Percentiles rank a stretch among this genome's conserved stretches.
Evolutionary conservation across 2,797 vertebrate species (phyloP).

Genomic region (Tapirus indicus): DNA sequence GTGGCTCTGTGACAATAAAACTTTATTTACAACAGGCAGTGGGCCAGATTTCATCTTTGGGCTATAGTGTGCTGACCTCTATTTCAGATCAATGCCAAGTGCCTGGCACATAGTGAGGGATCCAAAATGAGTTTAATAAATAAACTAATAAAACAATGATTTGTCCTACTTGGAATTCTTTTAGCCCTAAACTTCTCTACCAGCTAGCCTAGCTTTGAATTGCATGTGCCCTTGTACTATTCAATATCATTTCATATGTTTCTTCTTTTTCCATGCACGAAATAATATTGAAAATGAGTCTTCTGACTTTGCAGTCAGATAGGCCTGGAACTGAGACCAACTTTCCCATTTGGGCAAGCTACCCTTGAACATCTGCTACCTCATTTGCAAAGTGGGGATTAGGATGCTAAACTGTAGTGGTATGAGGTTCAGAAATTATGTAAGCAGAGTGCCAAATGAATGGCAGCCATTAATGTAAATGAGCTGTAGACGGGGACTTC

Average conservation of each 20-base stretch:
- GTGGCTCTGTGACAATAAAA: not conserved
- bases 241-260: not conserved
- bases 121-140: not conserved
- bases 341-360: not conserved
- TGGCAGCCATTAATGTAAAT: not conserved
- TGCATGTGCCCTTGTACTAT: not conserved
- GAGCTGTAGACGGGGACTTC: not conserved
- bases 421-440: not conserved
- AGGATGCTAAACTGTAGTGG: not conserved
- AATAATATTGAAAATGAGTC: not conserved
- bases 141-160: not conserved
- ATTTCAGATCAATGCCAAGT: not conserved
- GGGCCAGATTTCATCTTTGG: not conserved
- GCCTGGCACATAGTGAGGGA: not conserved
- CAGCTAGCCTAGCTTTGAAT: not conserved
- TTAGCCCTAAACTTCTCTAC: not conserved
- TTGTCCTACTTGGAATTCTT: not conserved
- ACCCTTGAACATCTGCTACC: conserved; percentile 16
- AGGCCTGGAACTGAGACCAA: not conserved
- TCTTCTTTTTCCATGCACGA: not conserved
- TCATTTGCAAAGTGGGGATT: conserved; percentile 6
- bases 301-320: not conserved
- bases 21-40: not conserved
- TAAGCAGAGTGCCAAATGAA: not conserved
- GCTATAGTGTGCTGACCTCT: too few relatives aligned